A percentile compares a stretch with the other conserved stretches of the same genome.
These are phyloP conservation scores for Heliconius ismenius DNA, from an alignment of 2,888 invertebrate genomes.

Conservation along the genomic window DNA sequence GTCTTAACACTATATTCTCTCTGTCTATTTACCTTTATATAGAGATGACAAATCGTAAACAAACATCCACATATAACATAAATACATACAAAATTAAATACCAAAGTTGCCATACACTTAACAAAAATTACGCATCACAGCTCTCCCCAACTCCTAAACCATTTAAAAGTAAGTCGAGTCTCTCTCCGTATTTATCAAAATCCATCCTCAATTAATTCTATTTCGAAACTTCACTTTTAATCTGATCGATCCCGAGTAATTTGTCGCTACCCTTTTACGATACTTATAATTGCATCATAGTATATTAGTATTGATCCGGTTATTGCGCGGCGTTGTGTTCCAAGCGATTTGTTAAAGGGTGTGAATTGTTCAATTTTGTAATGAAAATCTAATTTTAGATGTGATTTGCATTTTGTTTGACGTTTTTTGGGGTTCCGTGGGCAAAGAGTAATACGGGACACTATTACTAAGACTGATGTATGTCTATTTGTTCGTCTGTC, in stretches of 20 bases:
- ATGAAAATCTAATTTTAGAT: constrained; percentile 34
- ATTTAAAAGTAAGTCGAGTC: constrained; percentile 47
- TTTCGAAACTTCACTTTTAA: constrained; percentile 73
- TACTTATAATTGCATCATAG: constrained; percentile 70
- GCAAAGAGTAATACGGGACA: too few relatives aligned
- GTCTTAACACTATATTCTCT: neutral
- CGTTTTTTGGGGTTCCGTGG: neutral
- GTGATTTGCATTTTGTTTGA: constrained; percentile 32
- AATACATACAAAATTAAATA: neutral
- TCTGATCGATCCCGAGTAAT: constrained; percentile 70
- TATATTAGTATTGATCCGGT: constrained; percentile 67
- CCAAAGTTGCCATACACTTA: constrained; percentile 21
- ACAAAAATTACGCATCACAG: constrained; percentile 24
- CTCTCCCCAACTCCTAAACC: constrained; percentile 29
- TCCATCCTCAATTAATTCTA: constrained; percentile 71
- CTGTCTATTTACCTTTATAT: neutral
- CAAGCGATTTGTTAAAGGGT: constrained; percentile 43
- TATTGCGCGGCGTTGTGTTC: constrained; percentile 50
- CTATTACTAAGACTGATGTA: too few relatives aligned
- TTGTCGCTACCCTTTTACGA: constrained; percentile 59
- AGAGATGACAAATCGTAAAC: neutral
- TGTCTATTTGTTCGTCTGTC: too few relatives aligned
- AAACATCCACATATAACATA: neutral
- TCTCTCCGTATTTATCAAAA: constrained; percentile 52
- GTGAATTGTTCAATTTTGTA: constrained; percentile 42